Conservation (phyloP, 2,888 invertebrate genomes). For the Erpobdella octoculata region DNA sequence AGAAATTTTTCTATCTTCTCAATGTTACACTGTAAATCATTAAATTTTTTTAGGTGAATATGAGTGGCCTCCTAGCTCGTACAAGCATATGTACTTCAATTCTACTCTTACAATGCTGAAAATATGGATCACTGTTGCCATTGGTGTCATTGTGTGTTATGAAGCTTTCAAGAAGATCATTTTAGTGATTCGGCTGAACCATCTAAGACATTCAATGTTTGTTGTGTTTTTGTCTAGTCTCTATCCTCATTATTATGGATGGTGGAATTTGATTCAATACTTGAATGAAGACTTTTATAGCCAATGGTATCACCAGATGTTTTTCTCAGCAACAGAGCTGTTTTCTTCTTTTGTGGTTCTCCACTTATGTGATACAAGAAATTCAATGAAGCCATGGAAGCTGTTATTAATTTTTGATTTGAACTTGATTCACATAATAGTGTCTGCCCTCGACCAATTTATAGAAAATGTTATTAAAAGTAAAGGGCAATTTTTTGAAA, state of each 20-base stretch:
- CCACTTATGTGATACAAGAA: constrained; percentile 43
- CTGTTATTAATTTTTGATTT: constrained; percentile 45
- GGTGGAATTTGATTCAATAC: constrained; percentile 51
- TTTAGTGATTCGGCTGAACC: constrained; percentile 38
- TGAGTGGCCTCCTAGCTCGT: constrained; percentile 47
- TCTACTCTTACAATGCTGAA: constrained; percentile 44
- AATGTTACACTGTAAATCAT: neutral
- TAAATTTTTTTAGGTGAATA: constrained; percentile 42
- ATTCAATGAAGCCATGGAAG: constrained; percentile 45
- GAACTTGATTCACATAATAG: constrained; percentile 47
- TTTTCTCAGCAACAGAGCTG: constrained; percentile 48
- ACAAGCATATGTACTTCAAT: constrained; percentile 51
- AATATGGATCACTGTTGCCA: constrained; percentile 43
- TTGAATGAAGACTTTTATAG: constrained; percentile 49
- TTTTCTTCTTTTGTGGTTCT: constrained; percentile 45
- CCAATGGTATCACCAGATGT: constrained; percentile 46
- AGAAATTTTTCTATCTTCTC: neutral
- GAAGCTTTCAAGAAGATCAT: constrained; percentile 47
- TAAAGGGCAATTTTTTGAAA: constrained; percentile 44
- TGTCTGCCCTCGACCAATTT: constrained; percentile 48
- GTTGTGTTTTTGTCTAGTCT: constrained; percentile 44
- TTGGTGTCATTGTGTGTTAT: constrained; percentile 43
- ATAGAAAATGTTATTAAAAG: constrained; percentile 44
- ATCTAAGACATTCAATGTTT: constrained; percentile 43
- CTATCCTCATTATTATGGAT: constrained; percentile 50